Percentiles rank a stretch among this genome's conserved stretches.
Conservation (phyloP, 2,797 vertebrate species). For the Enteromius viviparus region DNA sequence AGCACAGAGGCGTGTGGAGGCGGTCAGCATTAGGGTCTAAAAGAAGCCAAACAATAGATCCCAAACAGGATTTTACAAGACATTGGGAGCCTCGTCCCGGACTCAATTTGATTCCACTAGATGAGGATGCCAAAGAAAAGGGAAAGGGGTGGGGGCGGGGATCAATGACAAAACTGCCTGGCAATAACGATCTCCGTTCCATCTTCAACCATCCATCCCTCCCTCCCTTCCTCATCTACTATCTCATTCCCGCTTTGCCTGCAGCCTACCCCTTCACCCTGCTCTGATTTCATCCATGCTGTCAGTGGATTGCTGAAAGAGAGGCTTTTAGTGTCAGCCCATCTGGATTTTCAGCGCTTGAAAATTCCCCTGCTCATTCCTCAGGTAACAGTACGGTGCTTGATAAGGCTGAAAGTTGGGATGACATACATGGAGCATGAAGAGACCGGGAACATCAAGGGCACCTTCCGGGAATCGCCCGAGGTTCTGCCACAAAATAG, state of each 20-base stretch:
- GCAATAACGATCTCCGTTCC: constrained; percentile 54
- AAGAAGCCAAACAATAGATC: constrained; percentile 41
- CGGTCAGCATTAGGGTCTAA: constrained; percentile 38
- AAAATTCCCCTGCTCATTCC: constrained; percentile 62
- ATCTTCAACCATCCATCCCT: constrained; percentile 61
- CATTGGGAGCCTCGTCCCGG: constrained; percentile 1
- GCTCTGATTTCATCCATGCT: constrained; percentile 65
- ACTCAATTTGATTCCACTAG: constrained; percentile 40
- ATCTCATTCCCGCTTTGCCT: constrained; percentile 58
- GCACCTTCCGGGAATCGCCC: constrained; percentile 61
- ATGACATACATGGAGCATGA: constrained; percentile 43
- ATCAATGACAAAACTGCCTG: constrained; percentile 49
- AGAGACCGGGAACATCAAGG: constrained; percentile 60
- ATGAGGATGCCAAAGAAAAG: constrained; percentile 1
- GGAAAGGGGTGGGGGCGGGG: not conserved
- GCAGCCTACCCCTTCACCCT: constrained; percentile 56
- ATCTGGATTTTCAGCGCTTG: constrained; percentile 53
- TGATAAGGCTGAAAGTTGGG: constrained; percentile 49
- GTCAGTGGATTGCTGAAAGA: constrained; percentile 62
- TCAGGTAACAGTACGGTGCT: constrained; percentile 63
- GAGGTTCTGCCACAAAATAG: constrained; percentile 48
- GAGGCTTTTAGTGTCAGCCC: constrained; percentile 66
- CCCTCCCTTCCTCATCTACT: constrained; percentile 50
- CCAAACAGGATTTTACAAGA: constrained; percentile 37
- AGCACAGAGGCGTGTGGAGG: constrained; percentile 36